Base-by-base conservation (phyloP, 2,888 invertebrate species). In the Caenorhabditis sulstoni region DNA sequence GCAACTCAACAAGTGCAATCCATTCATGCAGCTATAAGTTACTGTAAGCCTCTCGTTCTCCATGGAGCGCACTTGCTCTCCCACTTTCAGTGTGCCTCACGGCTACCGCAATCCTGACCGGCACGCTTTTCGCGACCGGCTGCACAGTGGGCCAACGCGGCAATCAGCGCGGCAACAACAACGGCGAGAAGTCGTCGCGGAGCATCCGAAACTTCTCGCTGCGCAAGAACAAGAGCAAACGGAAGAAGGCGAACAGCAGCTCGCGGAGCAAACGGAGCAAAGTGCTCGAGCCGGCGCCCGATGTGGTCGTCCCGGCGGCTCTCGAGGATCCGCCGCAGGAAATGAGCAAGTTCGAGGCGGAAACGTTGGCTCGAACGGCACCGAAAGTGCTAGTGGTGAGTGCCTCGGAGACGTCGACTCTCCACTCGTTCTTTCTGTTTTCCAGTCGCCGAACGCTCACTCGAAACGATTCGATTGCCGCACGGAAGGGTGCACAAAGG, bases 361-460 rank as follows among this genome's bases (percentile, higher is more conserved):
- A 55, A 20, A 57, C 62, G 8, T 16, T 70, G n/a, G 59, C 52
- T 12, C n/a, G 37, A 12, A 45, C 53, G 53, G 55, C 61, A 35
- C 62, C 61, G 4, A 45, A 61, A 41, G 53, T 53, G 5, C 37
- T 62, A n/a, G 47, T 62, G 45, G 70, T 62, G 16, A 62, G 71
- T 22, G n/a, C n/a, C n/a, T n/a, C n/a, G n/a, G n/a, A n/a, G n/a
- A n/a, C n/a, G n/a, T n/a, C n/a, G n/a, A n/a, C n/a, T n/a, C n/a
- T n/a, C n/a, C n/a, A n/a, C n/a, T n/a, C n/a, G n/a, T n/a, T 29
- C 52, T 52, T 52, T 55, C 14, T 3, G 12, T 11, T 39, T 73
- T 73, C 39, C 55, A 71, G 70, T 62, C 70, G 12, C 62, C 70
- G 9, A 64, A 73, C 12, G 49, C 64, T 9, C 41, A 45, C 18